phyloP scores from a whole-genome alignment of 1,140 invertebrate genomes.

The Drosophila saltans region DNA sequence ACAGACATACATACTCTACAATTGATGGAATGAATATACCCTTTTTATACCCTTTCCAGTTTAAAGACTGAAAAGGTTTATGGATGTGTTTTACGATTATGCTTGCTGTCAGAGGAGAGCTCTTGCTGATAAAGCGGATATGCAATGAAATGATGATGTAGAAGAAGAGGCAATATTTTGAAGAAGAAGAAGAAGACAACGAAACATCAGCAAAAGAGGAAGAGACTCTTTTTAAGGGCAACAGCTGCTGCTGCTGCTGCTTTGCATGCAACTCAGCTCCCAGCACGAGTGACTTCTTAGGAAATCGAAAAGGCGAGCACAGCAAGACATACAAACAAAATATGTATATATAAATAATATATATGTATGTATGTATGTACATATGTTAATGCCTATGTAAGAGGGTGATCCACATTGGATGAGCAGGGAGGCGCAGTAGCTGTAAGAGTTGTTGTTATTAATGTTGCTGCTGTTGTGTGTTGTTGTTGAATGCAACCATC shows the following conservation, averaged over 20 bases:
- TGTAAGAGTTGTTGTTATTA: not conserved
- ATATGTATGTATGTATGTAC: not conserved
- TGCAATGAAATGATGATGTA: slow-evolving; percentile 29
- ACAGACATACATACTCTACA: no score
- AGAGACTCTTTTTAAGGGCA: not conserved
- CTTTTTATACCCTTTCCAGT: no score
- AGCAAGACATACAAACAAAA: slow-evolving; percentile 26
- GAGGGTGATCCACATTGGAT: not conserved
- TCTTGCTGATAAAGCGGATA: slow-evolving; percentile 35
- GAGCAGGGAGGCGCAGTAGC: no score
- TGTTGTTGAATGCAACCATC: not conserved
- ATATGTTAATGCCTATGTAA: no score
- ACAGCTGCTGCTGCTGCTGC: not conserved
- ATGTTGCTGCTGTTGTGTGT: not conserved
- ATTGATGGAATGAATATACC: not conserved
- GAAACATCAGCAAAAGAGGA: not conserved
- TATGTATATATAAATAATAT: not conserved
- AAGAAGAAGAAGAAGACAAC: not conserved
- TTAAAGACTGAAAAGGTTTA: not conserved
- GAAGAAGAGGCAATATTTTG: not conserved
- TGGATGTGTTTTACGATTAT: slow-evolving; percentile 22
- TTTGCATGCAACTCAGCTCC: slow-evolving; percentile 31
- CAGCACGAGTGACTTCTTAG: slow-evolving; percentile 41
- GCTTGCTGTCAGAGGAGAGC: not conserved
- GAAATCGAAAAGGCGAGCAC: slow-evolving; percentile 35